Base-by-base conservation (phyloP, 1,140 invertebrate species). In the Hydropsyche tenuis region DNA sequence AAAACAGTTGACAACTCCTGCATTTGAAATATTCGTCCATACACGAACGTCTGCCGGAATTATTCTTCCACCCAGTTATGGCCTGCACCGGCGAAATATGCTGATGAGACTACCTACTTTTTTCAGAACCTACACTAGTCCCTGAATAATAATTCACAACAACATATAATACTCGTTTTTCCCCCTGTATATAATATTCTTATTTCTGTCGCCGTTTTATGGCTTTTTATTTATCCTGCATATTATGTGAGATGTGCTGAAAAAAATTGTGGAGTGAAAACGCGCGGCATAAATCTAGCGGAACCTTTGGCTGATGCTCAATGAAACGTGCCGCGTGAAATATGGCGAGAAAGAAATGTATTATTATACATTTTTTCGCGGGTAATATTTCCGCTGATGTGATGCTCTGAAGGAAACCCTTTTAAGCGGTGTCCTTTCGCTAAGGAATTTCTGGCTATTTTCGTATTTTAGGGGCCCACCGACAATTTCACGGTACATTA, bases 401-500 rank as follows among this genome's bases (percentile, higher is more conserved):
- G n/a, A n/a, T n/a, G n/a, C n/a, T n/a, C n/a, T n/a, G n/a, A n/a
- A n/a, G n/a, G n/a, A n/a, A n/a, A n/a, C n/a, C n/a, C n/a, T n/a
- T n/a, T n/a, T n/a, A 37, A 37, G 9, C 3, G 30, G 30, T 37
- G 30, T 37, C 30, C 30, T 9, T 4, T 37, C 30, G 30, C 30
- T 9, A 9, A 37, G 30, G 30, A 37, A 37, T 37, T 9, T 9
- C 3, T 4, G 30, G 30, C 3, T 37, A 37, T 37, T 37, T 37
- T 60, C 23, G 1, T 14, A 20, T 53, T 53, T 18, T 2, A 3
- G n/a, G 20, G 56, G 11, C 12, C 56, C n/a, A n/a, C n/a, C 20
- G 56, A 60, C 56, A 60, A 60, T 60, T 60, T 60, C 56, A 60
- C 56, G 56, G 56, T 27, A 60, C 56, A 60, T 60, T 60, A 60